Evolutionary conservation across 2,113 vertebrate species (phyloP), one percentile per base, ranked within the genome.

Genomic region (Dipodomys merriami): DNA sequence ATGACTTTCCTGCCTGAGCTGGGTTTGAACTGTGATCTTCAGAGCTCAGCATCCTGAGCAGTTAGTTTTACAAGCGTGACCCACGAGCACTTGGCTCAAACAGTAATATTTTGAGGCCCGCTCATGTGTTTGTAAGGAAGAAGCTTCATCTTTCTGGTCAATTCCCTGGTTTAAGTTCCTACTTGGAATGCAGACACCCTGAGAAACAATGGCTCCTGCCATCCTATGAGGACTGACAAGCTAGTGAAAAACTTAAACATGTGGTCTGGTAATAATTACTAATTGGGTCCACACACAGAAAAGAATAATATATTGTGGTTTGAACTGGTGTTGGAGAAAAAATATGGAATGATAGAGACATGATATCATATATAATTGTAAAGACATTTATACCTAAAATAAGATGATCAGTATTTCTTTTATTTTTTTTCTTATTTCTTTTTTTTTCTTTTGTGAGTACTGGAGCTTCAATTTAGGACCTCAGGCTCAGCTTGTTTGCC

Each of bases 261-360:
- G 39, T 81, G 46, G 19, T 39, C n/a, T 39, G 62, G 39, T 33
- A 91, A 39, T n/a, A 27, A 57, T 92, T 22, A 77, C 88, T 49
- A 71, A 7, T 94, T 94, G 88, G 62, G 30, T 81, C 23, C 49
- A 91, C 62, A 39, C 44, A 81, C 33, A 83, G 29, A 87, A 81
- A 83, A 29, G 39, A 89, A 83, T 91, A 73, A 92, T 88, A 77
- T 88, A 83, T 87, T 19, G 0, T 60, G 30, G 84, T 79, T 82
- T 90, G 69, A 90, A 94, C 67, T 44, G 27, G 77, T 86, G 12
- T 89, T 49, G 69, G 88, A 93, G 16, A 60, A 49, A 39, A 96
- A 91, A 88, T 62, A 62, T 62, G 60, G 60, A 62, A 62, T 62
- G 60, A 62, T 22, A 22, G 15, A 22, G 15, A 88, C 67, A 65